Evolutionary conservation across 2,888 invertebrate species (phyloP), one percentile per base, ranked within the genome.

Genomic region (Agrochola lychnidis): DNA sequence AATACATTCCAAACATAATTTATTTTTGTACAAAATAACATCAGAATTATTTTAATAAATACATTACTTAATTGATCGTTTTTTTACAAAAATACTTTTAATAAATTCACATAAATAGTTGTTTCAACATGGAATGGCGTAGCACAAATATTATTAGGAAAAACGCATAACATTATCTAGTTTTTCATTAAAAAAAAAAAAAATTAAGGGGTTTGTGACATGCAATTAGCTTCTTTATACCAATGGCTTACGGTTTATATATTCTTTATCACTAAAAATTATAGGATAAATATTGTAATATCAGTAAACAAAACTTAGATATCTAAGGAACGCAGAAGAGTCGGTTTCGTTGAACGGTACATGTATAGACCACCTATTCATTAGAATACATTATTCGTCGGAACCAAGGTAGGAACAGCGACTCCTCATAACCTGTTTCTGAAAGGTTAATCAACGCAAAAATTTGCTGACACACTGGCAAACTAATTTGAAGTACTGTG

Each of bases 21-120:
- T 89, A 87, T 88, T 83, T 90, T 87, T 91, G 87, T 90, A 91
- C 91, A 91, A 89, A 89, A 74, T 73, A 86, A 87, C 85, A 84
- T 78, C 78, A 70, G 70, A 84, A 82, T 83, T 68, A 63, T 78
- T 69, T 73, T 73, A 81, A 88, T 83, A 76, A 81, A 80, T 81
- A 87, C 82, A 83, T 85, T 70, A 78, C 75, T 62, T 83, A 76
- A 79, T 85, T 80, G 75, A 69, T 86, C 77, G n/a, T 40, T 76
- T 81, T 77, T 81, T 73, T 86, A 89, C 80, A 89, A 85, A 87
- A 87, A 89, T 88, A 88, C 78, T 76, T 88, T 79, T 74, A 67
- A 73, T 79, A 73, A 75, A 77, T 79, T 84, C 78, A 86, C 84
- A 78, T 74, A 81, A n/a, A 73, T 66, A 62, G 22, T 77, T 76